Conservation (phyloP, 92 coral and sea anemone species). For the Scolanthus callimorphus region DNA sequence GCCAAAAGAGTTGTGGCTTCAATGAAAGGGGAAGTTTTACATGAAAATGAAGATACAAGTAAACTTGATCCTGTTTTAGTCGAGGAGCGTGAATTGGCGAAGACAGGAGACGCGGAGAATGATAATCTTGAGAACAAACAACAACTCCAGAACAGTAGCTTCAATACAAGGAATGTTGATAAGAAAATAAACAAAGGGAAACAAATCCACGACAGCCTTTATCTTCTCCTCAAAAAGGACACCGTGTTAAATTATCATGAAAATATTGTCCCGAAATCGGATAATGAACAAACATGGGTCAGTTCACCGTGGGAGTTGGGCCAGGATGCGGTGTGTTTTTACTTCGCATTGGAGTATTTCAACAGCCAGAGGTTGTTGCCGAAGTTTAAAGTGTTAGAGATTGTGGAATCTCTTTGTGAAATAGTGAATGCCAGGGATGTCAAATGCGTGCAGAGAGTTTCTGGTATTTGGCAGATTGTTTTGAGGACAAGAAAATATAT, state of each 20-base stretch:
- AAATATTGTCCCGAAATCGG: constrained; percentile 7
- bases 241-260: constrained; percentile 43
- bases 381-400: constrained; percentile 77
- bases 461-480: constrained; percentile 82
- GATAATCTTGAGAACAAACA: constrained; percentile 9
- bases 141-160: neutral
- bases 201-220: constrained; percentile 34
- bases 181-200: constrained; percentile 47
- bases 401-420: constrained; percentile 65
- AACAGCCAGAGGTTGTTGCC: constrained; percentile 67
- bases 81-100: constrained; percentile 13
- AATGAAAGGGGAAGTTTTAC: neutral
- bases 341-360: constrained; percentile 76
- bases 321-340: constrained; percentile 83
- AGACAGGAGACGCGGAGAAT: constrained; percentile 17
- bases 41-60: neutral
- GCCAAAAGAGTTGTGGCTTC: constrained; percentile 15
- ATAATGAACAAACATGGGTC: constrained; percentile 7
- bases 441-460: constrained; percentile 81
- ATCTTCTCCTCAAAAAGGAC: constrained; percentile 33
- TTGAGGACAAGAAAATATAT: constrained; percentile 63
- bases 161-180: constrained; percentile 8
- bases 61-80: neutral
- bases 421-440: constrained; percentile 62
- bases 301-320: constrained; percentile 38